A percentile compares a stretch with the other conserved stretches of the same genome.
Evolutionary conservation across 2,113 vertebrate genomes (phyloP).

Genomic region (Protobothrops mucrosquamatus): DNA sequence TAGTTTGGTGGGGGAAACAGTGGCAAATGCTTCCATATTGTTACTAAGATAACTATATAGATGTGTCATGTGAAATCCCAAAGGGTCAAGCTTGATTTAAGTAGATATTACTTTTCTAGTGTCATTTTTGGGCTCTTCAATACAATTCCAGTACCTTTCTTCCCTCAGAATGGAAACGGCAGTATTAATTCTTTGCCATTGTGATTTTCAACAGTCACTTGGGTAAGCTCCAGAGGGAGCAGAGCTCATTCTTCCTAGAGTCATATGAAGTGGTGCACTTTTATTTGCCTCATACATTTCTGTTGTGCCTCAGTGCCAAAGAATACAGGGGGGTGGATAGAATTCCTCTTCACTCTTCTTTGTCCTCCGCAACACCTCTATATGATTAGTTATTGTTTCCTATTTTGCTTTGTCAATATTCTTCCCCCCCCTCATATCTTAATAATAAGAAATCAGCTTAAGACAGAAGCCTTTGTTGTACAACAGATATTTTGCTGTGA

Average conservation of each 20-base stretch:
- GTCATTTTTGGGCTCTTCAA: background rate
- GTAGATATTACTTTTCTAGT: background rate
- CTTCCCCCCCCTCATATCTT: background rate
- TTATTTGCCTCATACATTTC: background rate
- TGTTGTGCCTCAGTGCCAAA: background rate
- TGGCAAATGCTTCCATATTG: background rate
- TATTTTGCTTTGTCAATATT: background rate
- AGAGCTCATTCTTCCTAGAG: background rate
- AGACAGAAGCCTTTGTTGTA: background rate
- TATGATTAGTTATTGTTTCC: background rate
- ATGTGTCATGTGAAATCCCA: background rate
- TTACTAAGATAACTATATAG: background rate
- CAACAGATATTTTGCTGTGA: background rate
- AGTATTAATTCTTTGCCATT: background rate
- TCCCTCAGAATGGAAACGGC: background rate
- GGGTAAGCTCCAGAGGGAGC: background rate
- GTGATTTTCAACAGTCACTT: background rate
- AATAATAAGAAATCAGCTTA: background rate
- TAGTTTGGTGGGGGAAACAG: background rate
- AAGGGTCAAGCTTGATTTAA: background rate
- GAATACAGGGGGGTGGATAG: background rate
- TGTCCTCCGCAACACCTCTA: background rate
- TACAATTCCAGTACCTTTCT: background rate
- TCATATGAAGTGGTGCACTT: background rate
- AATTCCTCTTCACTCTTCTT: background rate